A percentile compares a stretch with the other conserved stretches of the same genome.
phyloP scores from a whole-genome alignment of 2,113 vertebrate species.

The Solenodon paradoxus region DNA sequence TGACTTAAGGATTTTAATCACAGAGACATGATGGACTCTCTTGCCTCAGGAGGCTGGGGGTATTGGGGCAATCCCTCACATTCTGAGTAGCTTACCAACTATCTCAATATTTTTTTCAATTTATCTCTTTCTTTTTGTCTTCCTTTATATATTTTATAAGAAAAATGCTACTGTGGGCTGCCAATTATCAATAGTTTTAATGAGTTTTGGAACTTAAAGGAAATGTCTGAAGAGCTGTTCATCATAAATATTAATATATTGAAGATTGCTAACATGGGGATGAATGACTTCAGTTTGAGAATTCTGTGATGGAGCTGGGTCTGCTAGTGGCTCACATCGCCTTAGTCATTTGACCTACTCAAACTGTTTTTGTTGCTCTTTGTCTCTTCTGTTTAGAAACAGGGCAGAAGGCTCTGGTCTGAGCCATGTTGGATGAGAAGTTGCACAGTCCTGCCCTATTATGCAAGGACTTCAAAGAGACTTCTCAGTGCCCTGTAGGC shows the following conservation, averaged over 20 bases:
- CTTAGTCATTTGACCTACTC: not conserved
- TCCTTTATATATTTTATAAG: not conserved
- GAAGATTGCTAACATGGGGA: not conserved
- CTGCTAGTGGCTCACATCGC: too few relatives aligned
- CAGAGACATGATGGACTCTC: not conserved
- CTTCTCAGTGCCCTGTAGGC: not conserved
- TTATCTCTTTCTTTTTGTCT: not conserved
- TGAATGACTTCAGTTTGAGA: not conserved
- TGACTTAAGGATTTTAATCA: not conserved
- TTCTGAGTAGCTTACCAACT: not conserved
- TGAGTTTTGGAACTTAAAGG: not conserved
- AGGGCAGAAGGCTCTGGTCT: too few relatives aligned
- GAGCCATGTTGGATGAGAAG: not conserved
- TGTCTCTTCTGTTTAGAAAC: not conserved
- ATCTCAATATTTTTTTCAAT: not conserved
- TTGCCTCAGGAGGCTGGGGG: not conserved
- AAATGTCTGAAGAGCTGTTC: not conserved
- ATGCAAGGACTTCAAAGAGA: not conserved
- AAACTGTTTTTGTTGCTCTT: not conserved
- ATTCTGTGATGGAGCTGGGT: not conserved
- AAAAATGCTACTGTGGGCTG: not conserved
- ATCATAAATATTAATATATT: not conserved
- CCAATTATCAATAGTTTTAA: not conserved
- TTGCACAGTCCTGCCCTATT: not conserved
- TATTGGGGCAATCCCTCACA: fast-evolving